These are phyloP conservation scores for Siderastrea radians DNA, from an alignment of 92 coral and sea anemone genomes.

Conservation along the genomic window DNA sequence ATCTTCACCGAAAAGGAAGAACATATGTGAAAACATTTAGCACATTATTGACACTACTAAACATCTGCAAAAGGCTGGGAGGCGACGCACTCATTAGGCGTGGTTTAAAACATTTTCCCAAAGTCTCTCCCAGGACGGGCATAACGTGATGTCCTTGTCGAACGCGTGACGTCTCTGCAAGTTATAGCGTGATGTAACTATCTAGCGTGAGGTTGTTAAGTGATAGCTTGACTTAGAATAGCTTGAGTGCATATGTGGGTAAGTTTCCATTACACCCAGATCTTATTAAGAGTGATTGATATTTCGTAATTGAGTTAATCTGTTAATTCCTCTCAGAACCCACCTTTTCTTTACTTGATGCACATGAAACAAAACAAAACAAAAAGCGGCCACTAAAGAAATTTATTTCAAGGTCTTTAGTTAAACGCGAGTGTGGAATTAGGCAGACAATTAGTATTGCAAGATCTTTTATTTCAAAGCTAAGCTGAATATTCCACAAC, in stretches of 20 bases:
- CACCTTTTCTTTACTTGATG: too few species aligned
- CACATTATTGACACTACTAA: not conserved
- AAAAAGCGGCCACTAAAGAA: too few species aligned
- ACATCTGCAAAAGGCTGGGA: too few species aligned
- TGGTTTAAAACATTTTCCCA: too few species aligned
- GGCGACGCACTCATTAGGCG: too few species aligned
- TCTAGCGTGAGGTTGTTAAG: not conserved
- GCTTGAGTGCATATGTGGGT: not conserved
- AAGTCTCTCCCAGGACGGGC: too few species aligned
- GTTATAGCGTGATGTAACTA: not conserved
- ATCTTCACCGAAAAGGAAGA: not conserved
- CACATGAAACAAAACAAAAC: too few species aligned
- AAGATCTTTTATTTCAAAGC: too few species aligned
- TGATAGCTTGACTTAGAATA: not conserved
- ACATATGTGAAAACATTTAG: not conserved
- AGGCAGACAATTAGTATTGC: too few species aligned
- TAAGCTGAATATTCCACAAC: too few species aligned
- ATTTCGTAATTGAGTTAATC: not conserved
- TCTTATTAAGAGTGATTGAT: not conserved
- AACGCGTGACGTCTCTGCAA: not conserved
- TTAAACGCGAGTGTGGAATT: too few species aligned
- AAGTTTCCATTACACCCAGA: not conserved
- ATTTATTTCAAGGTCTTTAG: too few species aligned
- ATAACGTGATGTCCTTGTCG: not conserved
- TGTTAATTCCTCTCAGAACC: not conserved